Evolutionary conservation across 2,113 vertebrate species (phyloP), one percentile per base, ranked within the genome.

Genomic region (Tautogolabrus adspersus): DNA sequence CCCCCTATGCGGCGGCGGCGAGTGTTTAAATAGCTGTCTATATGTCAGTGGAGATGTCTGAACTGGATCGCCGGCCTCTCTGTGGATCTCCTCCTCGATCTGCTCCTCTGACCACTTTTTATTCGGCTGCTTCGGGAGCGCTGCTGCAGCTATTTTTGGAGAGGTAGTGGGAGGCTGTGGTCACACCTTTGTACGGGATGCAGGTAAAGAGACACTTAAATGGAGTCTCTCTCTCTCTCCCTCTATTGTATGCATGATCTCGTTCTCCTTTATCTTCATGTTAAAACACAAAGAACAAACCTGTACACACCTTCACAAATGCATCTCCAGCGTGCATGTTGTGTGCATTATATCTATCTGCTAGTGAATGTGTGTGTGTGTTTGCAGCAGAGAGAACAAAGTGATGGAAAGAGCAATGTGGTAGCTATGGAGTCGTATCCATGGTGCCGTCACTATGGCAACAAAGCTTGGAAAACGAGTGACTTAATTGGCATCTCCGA

Each of bases 361-460:
- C 46, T 55, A 2, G 3, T 49, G 47, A 44, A 56, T 68, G 57
- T 76, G 62, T 51, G 46, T 51, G 59, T 49, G 59, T 26, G 26
- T 26, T 64, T 66, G 65, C 62, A 55, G 60, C 70, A 34, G 84
- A 71, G 75, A 82, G 72, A 81, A 86, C 71, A 58, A 80, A 51
- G 80, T 82, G 82, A 81, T 52, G 81, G 83, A 68, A 62, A 66
- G 86, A 88, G 91, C 77, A 75, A 88, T 73, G 87, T 81, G 63
- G 93, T 93, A 88, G 89, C 93, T 89, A 92, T 89, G 90, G 88
- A 93, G 91, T 90, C 64, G 92, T 94, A 94, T 89, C 90, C 89
- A 93, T 93, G 93, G 91, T 92, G 87, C 88, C 5, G 92, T 95
- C 77, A 52, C 94, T 79, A 94, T 94, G 87, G 94, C 90, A 93